A percentile compares a stretch with the other conserved stretches of the same genome.
Evolutionary conservation across 2,113 vertebrate genomes (phyloP).

Genomic region (Petroica traversi): DNA sequence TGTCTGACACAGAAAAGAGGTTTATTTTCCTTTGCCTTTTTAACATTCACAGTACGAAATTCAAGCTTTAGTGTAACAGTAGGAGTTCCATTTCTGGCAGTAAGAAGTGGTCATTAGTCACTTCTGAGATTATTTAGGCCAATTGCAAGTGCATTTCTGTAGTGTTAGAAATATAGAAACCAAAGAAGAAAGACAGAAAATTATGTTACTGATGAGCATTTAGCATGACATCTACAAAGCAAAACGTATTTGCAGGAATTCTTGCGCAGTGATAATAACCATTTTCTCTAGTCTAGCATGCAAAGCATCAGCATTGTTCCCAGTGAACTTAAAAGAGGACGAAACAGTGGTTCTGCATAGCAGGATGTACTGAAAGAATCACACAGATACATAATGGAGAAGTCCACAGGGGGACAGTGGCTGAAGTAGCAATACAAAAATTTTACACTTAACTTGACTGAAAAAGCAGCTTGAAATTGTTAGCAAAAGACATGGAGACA

Average conservation of each 20-base stretch:
- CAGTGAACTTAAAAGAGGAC: not conserved
- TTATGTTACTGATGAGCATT: not conserved
- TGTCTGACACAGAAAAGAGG: not conserved
- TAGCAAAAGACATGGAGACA: not conserved
- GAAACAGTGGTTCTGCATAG: not conserved
- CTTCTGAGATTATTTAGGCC: not conserved
- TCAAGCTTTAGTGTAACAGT: not conserved
- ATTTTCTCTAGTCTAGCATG: not conserved
- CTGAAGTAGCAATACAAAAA: not conserved
- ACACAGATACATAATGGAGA: not conserved
- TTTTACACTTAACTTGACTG: not conserved
- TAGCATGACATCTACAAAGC: not conserved
- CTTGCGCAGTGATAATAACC: not conserved
- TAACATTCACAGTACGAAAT: not conserved
- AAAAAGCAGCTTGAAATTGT: not conserved
- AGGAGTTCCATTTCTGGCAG: not conserved
- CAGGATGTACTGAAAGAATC: not conserved
- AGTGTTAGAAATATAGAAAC: not conserved
- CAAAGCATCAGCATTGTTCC: not conserved
- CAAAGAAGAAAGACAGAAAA: not conserved
- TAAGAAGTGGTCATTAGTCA: not conserved
- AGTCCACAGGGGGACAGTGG: not conserved
- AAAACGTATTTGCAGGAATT: not conserved
- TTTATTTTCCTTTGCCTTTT: not conserved
- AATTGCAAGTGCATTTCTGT: not conserved